Conservation (phyloP, 2,113 vertebrate species). For the Pluvialis apricaria region DNA sequence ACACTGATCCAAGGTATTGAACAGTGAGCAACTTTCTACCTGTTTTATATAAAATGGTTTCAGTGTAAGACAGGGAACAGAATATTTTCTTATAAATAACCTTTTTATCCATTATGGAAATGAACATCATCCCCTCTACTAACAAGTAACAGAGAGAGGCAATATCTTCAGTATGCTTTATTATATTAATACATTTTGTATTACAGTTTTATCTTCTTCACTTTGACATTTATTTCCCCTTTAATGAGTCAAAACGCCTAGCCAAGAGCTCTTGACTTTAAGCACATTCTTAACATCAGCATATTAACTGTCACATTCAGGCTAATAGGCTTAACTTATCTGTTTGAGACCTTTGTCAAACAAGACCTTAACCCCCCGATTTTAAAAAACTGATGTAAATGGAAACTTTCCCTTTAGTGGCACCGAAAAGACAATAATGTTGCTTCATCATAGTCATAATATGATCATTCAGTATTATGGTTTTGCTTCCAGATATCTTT, state of each 20-base stretch:
- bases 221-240: slow-evolving; percentile 41
- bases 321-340: not conserved
- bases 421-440: not conserved
- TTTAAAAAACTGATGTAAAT: not conserved
- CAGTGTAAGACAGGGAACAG: not conserved
- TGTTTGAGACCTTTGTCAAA: not conserved
- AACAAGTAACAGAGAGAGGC: not conserved
- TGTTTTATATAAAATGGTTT: not conserved
- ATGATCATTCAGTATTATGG: not conserved
- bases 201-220: slow-evolving; percentile 16
- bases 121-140: not conserved
- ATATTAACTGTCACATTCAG: slow-evolving; percentile 34
- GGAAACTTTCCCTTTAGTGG: not conserved
- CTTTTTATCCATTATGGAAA: slow-evolving; percentile 18
- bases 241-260: slow-evolving; percentile 26
- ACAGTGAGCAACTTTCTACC: not conserved
- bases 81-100: not conserved
- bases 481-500: not conserved
- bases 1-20: not conserved
- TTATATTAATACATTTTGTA: slow-evolving; percentile 32
- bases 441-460: not conserved
- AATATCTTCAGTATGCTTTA: not conserved
- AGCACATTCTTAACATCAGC: slow-evolving; percentile 17
- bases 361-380: not conserved
- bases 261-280: slow-evolving; percentile 32